phyloP scores from a whole-genome alignment of 2,888 invertebrate genomes.

The Leucophenga maculata region DNA sequence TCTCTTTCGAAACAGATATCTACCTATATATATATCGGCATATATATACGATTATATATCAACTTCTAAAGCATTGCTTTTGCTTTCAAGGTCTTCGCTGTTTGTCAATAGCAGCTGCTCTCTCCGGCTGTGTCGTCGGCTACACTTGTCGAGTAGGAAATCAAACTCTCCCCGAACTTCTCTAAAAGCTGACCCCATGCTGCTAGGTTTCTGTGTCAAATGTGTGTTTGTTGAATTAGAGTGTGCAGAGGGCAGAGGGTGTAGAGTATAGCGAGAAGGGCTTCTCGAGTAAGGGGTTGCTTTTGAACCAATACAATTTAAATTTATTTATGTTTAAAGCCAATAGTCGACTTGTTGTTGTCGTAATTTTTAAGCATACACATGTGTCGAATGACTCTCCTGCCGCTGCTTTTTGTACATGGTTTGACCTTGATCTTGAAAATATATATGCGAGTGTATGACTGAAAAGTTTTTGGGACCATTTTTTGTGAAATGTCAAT shows the following conservation, averaged over 20 bases:
- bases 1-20: neutral
- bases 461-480: too few relatives aligned
- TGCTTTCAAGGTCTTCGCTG: slow-evolving; percentile 54
- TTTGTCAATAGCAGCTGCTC: slow-evolving; percentile 52
- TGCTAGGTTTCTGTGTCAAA: slow-evolving; percentile 54
- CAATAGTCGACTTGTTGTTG: slow-evolving; percentile 17
- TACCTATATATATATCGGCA: too few relatives aligned
- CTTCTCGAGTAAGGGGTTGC: slow-evolving; percentile 3
- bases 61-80: too few relatives aligned
- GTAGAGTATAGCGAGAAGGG: slow-evolving; percentile 42
- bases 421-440: slow-evolving; percentile 69
- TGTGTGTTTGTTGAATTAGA: slow-evolving; percentile 45
- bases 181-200: slow-evolving; percentile 29
- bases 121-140: slow-evolving; percentile 23
- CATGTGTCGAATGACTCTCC: slow-evolving; percentile 43
- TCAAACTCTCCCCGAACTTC: slow-evolving; percentile 4
- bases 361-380: slow-evolving; percentile 34
- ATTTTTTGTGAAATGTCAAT: too few relatives aligned
- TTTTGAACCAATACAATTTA: neutral
- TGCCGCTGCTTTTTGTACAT: slow-evolving; percentile 16
- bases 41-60: too few relatives aligned
- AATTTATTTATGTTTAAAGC: neutral
- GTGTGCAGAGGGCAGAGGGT: too few relatives aligned
- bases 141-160: slow-evolving; percentile 55
- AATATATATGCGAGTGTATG: slow-evolving; percentile 33